Conservation (phyloP, 2,797 vertebrate species). For the Enoplosus armatus region DNA sequence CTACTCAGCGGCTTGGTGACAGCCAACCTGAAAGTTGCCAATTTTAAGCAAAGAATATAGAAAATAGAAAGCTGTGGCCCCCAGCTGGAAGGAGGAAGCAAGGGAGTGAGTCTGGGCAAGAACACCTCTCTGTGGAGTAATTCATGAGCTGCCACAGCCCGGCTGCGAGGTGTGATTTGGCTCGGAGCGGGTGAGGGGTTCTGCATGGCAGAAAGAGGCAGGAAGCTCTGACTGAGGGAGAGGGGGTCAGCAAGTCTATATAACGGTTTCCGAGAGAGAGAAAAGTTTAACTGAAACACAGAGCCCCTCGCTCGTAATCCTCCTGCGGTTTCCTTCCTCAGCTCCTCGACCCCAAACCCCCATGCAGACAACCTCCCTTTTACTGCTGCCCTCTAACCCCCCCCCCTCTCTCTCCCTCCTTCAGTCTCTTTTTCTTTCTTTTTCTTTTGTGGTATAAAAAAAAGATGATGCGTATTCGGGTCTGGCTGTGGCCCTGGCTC, state of each 20-base stretch:
- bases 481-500: slow-evolving; percentile 75
- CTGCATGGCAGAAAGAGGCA: slow-evolving; percentile 68
- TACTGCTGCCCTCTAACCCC: slow-evolving; percentile 59
- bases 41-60: slow-evolving; percentile 32
- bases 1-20: slow-evolving; percentile 65
- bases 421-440: slow-evolving; percentile 54
- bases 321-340: slow-evolving; percentile 81
- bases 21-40: slow-evolving; percentile 43
- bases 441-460: slow-evolving; percentile 75
- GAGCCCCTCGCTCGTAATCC: slow-evolving; percentile 75
- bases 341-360: slow-evolving; percentile 68
- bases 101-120: slow-evolving; percentile 60
- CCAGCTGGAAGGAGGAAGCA: slow-evolving; percentile 45
- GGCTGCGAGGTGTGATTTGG: slow-evolving; percentile 66
- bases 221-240: slow-evolving; percentile 69
- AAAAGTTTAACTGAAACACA: slow-evolving; percentile 79
- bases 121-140: slow-evolving; percentile 62
- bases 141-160: slow-evolving; percentile 61
- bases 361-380: slow-evolving; percentile 64
- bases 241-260: slow-evolving; percentile 76
- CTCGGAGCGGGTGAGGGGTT: slow-evolving; percentile 45
- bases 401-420: slow-evolving; percentile 25
- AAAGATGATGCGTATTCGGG: slow-evolving; percentile 77
- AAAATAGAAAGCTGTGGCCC: slow-evolving; percentile 29
- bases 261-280: slow-evolving; percentile 74